These are phyloP conservation scores for Penaeus japonicus DNA, from an alignment of 1,140 invertebrate genomes.

Conservation along the genomic window DNA sequence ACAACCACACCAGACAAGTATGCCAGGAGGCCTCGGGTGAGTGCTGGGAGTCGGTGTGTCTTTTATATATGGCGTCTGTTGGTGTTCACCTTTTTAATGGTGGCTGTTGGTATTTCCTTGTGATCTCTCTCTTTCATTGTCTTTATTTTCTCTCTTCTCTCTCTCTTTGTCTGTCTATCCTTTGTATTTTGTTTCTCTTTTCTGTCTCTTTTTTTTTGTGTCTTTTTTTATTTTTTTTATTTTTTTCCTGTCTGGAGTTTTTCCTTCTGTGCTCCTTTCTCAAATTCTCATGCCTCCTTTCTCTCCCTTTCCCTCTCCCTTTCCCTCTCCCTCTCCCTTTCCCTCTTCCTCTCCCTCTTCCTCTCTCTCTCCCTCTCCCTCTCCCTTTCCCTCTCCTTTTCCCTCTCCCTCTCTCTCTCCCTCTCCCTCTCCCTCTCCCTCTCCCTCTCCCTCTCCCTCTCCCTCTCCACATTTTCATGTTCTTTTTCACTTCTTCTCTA, in stretches of 20 bases:
- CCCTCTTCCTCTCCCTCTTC: not conserved
- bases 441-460: too few relatives aligned
- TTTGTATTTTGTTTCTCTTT: not conserved
- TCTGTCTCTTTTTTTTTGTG: not conserved
- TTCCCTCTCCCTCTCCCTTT: not conserved
- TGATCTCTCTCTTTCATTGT: not conserved
- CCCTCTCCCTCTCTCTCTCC: not conserved
- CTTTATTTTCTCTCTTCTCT: not conserved
- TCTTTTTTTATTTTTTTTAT: too few relatives aligned
- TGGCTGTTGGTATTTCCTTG: too few relatives aligned
- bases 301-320: not conserved
- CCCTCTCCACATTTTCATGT: not conserved
- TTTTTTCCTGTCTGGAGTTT: too few relatives aligned
- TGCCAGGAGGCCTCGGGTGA: constrained; percentile 29
- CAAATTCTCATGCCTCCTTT: too few relatives aligned
- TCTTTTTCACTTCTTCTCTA: not conserved
- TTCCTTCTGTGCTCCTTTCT: too few relatives aligned
- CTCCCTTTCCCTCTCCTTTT: not conserved
- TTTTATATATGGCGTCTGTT: not conserved
- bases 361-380: not conserved
- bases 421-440: not conserved
- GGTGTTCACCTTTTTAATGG: too few relatives aligned
- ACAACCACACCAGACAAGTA: not conserved
- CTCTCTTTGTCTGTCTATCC: not conserved
- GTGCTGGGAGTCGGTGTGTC: not conserved